A percentile compares a stretch with the other conserved stretches of the same genome.
These are phyloP conservation scores for Nezara viridula DNA, from an alignment of 2,888 invertebrate species.

Conservation along the genomic window DNA sequence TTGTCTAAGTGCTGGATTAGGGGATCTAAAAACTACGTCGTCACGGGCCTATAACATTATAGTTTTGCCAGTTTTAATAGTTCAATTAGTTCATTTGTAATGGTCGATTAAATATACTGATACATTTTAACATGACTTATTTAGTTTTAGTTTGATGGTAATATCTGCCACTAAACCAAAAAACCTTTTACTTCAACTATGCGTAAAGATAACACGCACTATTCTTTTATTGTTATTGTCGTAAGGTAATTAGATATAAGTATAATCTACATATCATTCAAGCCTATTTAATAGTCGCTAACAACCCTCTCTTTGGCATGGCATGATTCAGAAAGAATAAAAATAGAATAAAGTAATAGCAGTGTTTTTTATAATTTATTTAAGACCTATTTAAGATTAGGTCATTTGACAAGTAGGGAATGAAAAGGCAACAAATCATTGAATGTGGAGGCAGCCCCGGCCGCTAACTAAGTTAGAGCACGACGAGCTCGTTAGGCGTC, in stretches of 20 bases:
- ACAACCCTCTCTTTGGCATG: not conserved
- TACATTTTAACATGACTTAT: too few species aligned
- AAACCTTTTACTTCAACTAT: too few species aligned
- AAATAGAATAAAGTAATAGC: not conserved
- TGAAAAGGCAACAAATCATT: slow-evolving; percentile 51
- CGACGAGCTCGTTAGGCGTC: slow-evolving; percentile 49
- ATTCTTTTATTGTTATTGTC: not conserved
- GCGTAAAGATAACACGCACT: too few species aligned
- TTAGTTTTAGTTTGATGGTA: too few species aligned
- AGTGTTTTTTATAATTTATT: slow-evolving; percentile 43
- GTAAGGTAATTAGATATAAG: not conserved
- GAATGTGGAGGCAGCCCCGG: not conserved
- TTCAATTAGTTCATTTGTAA: too few species aligned
- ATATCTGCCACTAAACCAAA: too few species aligned
- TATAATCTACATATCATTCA: not conserved
- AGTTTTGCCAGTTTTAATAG: too few species aligned
- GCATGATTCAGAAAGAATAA: not conserved
- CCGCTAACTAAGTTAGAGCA: slow-evolving; percentile 40
- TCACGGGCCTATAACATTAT: too few species aligned
- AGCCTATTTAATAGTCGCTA: not conserved
- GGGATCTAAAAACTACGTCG: too few species aligned
- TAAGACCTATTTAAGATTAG: slow-evolving; percentile 23
- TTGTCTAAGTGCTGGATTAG: too few species aligned
- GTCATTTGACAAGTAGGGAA: slow-evolving; percentile 44
- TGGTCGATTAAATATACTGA: too few species aligned